Evolutionary conservation across 2,113 vertebrate species (phyloP).

Genomic region (Caranx melampygus): DNA sequence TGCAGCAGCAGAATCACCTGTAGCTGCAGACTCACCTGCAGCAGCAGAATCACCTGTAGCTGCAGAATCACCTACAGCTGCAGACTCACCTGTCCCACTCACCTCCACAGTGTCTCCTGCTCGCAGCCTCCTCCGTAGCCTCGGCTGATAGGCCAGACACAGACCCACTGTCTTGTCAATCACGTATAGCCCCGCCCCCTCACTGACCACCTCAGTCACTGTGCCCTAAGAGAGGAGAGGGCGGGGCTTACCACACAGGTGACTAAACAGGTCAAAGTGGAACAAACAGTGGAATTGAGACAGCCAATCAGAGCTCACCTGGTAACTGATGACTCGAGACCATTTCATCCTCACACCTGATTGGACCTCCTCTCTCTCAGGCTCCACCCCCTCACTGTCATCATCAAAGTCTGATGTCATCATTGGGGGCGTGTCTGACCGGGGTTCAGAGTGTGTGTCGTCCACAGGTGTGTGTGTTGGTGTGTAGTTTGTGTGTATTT

Average conservation of each 20-base stretch:
- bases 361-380: slow-evolving; percentile 7
- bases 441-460: background rate
- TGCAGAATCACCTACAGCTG: background rate
- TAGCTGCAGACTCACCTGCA: too few species aligned
- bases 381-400: slow-evolving; percentile 37
- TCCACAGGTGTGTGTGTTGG: background rate
- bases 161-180: slow-evolving; percentile 87
- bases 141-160: slow-evolving; percentile 89
- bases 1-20: too few species aligned
- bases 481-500: slow-evolving; percentile 43
- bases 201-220: slow-evolving; percentile 85
- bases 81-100: slow-evolving; percentile 30
- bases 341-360: slow-evolving; percentile 61
- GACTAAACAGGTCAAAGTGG: slow-evolving; percentile 1
- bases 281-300: background rate
- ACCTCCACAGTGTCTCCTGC: slow-evolving; percentile 86
- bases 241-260: slow-evolving; percentile 32
- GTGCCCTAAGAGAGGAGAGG: slow-evolving; percentile 82
- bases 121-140: slow-evolving; percentile 80
- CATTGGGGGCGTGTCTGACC: slow-evolving; percentile 2
- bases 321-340: slow-evolving; percentile 86
- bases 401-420: background rate
- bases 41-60: too few species aligned
- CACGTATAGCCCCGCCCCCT: slow-evolving; percentile 87
- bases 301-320: slow-evolving; percentile 75